A percentile compares a stretch with the other conserved stretches of the same genome.
These are phyloP conservation scores for Emys orbicularis DNA, from an alignment of 2,797 vertebrate genomes.

Conservation along the genomic window DNA sequence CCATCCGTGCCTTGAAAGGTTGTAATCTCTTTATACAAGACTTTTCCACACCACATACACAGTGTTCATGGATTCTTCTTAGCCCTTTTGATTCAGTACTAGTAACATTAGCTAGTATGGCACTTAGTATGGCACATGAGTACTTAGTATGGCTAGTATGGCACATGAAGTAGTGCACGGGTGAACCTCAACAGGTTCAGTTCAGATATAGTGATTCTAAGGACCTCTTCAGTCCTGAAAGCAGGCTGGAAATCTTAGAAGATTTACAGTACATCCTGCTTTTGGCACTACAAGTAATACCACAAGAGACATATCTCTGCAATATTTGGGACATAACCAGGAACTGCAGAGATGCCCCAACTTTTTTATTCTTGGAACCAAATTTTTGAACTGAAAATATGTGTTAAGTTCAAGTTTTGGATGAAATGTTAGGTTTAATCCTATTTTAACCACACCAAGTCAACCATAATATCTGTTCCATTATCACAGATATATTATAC, in stretches of 20 bases:
- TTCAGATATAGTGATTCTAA: background rate
- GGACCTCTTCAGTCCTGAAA: background rate
- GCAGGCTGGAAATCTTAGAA: background rate
- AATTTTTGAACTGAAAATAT: background rate
- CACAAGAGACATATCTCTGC: background rate
- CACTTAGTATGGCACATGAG: no score
- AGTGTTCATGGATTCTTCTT: conserved; percentile 29
- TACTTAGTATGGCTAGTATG: no score
- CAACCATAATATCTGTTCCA: background rate
- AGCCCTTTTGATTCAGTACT: background rate
- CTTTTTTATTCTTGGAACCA: background rate
- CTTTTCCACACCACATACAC: background rate
- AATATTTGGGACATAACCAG: background rate
- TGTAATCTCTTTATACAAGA: conserved; percentile 53
- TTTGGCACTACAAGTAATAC: background rate
- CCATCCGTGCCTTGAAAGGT: conserved; percentile 37
- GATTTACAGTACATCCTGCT: rapidly evolving
- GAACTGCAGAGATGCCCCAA: background rate
- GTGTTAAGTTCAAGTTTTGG: background rate
- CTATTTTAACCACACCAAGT: background rate
- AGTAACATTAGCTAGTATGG: background rate
- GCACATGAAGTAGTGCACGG: background rate
- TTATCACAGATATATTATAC: background rate
- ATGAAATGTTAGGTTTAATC: background rate
- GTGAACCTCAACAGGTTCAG: background rate